These are phyloP conservation scores for Actinia tenebrosa DNA, from an alignment of 64 coral and sea anemone species.

Conservation along the genomic window DNA sequence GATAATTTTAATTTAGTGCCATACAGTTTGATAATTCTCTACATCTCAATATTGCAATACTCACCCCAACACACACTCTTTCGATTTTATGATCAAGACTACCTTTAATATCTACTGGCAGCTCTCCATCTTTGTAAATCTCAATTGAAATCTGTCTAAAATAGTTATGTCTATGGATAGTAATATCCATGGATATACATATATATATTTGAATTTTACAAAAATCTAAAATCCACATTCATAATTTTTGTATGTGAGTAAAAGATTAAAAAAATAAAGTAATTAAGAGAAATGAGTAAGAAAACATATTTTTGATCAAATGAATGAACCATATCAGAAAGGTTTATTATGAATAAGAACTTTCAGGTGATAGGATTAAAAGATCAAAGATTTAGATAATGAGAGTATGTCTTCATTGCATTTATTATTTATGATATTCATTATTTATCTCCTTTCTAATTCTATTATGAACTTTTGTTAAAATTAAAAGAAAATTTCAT, in stretches of 20 bases:
- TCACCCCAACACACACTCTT: too few species aligned
- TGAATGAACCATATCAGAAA: neutral
- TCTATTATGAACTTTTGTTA: neutral
- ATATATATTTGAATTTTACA: too few species aligned
- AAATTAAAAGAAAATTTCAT: neutral
- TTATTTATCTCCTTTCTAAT: neutral
- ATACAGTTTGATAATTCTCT: too few species aligned
- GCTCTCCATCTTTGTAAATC: too few species aligned
- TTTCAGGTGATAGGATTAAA: neutral
- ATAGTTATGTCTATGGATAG: too few species aligned
- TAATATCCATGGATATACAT: too few species aligned
- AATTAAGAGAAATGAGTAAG: neutral
- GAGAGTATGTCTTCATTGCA: neutral
- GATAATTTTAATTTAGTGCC: too few species aligned
- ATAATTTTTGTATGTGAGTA: neutral
- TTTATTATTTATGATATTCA: neutral
- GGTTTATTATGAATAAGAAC: neutral
- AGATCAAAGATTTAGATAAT: neutral
- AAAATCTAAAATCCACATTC: neutral
- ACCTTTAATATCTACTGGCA: too few species aligned
- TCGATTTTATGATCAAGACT: too few species aligned
- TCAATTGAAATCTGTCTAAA: too few species aligned
- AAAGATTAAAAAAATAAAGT: neutral
- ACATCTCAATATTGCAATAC: too few species aligned
- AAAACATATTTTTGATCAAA: neutral